phyloP scores from a whole-genome alignment of 2,888 invertebrate genomes.

The Scelioninae gen. 2 region DNA sequence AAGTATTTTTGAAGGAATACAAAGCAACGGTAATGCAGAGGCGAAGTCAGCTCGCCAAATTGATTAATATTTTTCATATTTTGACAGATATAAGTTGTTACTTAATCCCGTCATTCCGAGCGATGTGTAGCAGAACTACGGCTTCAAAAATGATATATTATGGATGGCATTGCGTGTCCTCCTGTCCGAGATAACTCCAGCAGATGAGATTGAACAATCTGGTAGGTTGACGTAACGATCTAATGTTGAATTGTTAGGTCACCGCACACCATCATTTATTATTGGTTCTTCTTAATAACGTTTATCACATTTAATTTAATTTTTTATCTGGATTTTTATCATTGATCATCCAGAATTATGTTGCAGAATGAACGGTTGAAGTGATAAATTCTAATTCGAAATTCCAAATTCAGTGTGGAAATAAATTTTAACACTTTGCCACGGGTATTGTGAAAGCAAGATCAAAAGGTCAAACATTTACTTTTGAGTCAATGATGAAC shows the following conservation, averaged over 20 bases:
- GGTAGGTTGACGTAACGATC: constrained; percentile 19
- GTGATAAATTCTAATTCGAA: too few relatives aligned
- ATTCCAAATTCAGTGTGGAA: too few relatives aligned
- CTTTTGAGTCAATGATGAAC: too few relatives aligned
- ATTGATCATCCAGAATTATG: too few relatives aligned
- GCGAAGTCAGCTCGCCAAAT: background rate
- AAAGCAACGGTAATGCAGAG: background rate
- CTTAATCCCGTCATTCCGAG: constrained; percentile 24
- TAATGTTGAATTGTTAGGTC: constrained; percentile 13
- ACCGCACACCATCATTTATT: background rate
- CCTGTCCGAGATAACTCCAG: constrained; percentile 12
- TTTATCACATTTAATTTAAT: too few relatives aligned
- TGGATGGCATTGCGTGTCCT: constrained; percentile 12
- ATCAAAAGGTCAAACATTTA: too few relatives aligned
- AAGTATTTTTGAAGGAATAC: too few relatives aligned
- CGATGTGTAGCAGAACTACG: constrained; percentile 26
- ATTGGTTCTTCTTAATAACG: too few relatives aligned
- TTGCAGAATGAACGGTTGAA: too few relatives aligned
- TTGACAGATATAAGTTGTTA: constrained; percentile 20
- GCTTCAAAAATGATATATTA: constrained; percentile 33
- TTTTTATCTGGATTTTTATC: too few relatives aligned
- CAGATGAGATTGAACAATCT: constrained; percentile 29
- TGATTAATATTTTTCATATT: constrained; percentile 22
- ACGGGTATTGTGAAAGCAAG: too few relatives aligned
- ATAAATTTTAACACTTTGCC: too few relatives aligned